phyloP scores from a whole-genome alignment of 2,888 invertebrate species.

The Trissolcus brochymenae region DNA sequence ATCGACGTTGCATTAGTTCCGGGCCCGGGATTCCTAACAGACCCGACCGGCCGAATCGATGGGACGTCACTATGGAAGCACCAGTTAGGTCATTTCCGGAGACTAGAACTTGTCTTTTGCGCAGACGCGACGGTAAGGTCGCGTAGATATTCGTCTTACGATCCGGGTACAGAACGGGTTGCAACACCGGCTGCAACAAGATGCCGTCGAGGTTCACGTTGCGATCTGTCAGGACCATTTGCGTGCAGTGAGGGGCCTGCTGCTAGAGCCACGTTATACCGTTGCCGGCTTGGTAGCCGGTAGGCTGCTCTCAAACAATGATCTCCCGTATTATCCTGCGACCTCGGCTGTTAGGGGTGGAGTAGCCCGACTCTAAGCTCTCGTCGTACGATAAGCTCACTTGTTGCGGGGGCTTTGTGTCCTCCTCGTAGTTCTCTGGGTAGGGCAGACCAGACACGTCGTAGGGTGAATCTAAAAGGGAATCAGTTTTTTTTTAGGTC shows the following conservation, averaged over 20 bases:
- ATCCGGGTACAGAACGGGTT: no score
- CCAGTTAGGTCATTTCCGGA: slow-evolving; percentile 59
- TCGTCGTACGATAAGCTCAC: slow-evolving; percentile 94
- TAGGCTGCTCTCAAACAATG: slow-evolving; percentile 84
- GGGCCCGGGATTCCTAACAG: slow-evolving; percentile 68
- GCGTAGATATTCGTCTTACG: slow-evolving; percentile 60
- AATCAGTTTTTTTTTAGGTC: no score
- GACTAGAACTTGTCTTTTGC: slow-evolving; percentile 54
- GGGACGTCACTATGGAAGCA: slow-evolving; percentile 61
- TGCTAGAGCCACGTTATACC: slow-evolving; percentile 75
- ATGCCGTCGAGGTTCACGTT: slow-evolving; percentile 58
- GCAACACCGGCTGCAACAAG: slow-evolving; percentile 35
- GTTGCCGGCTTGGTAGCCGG: slow-evolving; percentile 74
- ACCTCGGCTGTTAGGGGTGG: slow-evolving; percentile 94
- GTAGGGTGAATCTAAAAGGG: slow-evolving; percentile 90
- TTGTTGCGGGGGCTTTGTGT: slow-evolving; percentile 90
- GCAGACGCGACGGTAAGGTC: slow-evolving; percentile 60
- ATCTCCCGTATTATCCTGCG: slow-evolving; percentile 95
- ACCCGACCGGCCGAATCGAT: slow-evolving; percentile 72
- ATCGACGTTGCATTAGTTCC: slow-evolving; percentile 54
- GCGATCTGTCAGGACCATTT: slow-evolving; percentile 57
- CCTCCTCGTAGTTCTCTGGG: slow-evolving; percentile 85
- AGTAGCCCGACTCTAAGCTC: slow-evolving; percentile 94
- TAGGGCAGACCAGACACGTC: slow-evolving; percentile 95
- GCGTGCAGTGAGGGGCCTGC: slow-evolving; percentile 67